phyloP scores from a whole-genome alignment of 2,888 invertebrate genomes.

The Epinotia demarniana region DNA sequence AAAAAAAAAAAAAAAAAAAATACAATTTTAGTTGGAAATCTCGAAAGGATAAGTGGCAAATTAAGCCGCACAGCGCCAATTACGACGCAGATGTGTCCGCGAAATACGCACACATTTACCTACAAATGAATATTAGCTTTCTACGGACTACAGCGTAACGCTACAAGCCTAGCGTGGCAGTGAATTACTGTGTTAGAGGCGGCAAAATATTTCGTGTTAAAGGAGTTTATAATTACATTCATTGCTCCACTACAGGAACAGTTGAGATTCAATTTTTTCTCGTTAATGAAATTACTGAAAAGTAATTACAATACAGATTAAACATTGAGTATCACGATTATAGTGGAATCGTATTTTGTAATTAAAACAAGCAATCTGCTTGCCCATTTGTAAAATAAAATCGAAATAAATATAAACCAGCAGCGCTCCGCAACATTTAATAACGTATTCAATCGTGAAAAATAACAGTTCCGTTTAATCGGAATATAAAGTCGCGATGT shows the following conservation, averaged over 20 bases:
- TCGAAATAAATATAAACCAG: conserved; percentile 16
- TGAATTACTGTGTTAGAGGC: too few relatives aligned
- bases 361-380: conserved; percentile 1
- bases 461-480: conserved; percentile 59
- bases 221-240: too few relatives aligned
- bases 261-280: not conserved
- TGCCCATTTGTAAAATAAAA: conserved; percentile 9
- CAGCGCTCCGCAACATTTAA: conserved; percentile 36
- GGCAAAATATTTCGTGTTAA: too few relatives aligned
- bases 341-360: not conserved
- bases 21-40: not conserved
- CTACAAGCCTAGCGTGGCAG: too few relatives aligned
- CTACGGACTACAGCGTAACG: too few relatives aligned
- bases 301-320: not conserved
- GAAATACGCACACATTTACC: too few relatives aligned
- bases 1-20: too few relatives aligned
- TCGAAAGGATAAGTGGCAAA: too few relatives aligned
- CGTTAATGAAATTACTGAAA: not conserved
- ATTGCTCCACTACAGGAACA: not conserved
- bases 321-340: not conserved
- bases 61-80: too few relatives aligned
- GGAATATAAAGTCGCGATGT: conserved; percentile 58
- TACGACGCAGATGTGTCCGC: too few relatives aligned
- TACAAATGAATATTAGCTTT: too few relatives aligned
- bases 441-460: conserved; percentile 46